Base-by-base conservation (phyloP, 2,113 vertebrate genomes). In the Aplodontia rufa region DNA sequence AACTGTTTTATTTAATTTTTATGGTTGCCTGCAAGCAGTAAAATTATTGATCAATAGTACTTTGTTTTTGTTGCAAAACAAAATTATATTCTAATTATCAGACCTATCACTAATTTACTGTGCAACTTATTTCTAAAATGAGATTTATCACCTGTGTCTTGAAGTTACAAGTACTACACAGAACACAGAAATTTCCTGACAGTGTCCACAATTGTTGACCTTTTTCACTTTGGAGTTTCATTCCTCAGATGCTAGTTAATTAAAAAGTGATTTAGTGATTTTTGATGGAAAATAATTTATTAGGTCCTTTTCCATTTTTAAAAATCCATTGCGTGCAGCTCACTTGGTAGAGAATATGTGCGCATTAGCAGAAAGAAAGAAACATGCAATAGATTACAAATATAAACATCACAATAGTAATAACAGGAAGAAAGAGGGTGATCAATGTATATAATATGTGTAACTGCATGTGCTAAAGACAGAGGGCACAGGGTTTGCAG, bases 231-330 rank as follows among this genome's bases (percentile, higher is more conserved):
- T 60, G 35, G 12, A 76, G 22, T 79, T 87, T 90, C 66, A 68
- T 66, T 60, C 17, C 45, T 79, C 30, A 62, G 10, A 83, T 26
- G 26, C 5, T 0, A 0, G 14, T 26, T n/a, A 76, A 96, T 82
- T 95, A 81, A 96, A 97, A 95, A 76, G 58, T 69, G 94, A 79
- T 5, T 14, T 86, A 53, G 66, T 40, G 20, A 81, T 58, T 19
- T 76, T 1, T 82, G 32, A 62, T 64, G 45, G 5, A 62, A 84
- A 74, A 58, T 74, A 58, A 58, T 42, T 85, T 90, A 91, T 66
- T 62, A 95, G n/a, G 49, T 81, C 91, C 17, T 71, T 95, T 93
- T 66, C 8, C 6, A 0, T 81, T 92, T 91, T 40, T 22, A 10
- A 26, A 87, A 87, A 72, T 40, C 9, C 42, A 60, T 80, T 81